phyloP scores from a whole-genome alignment of 2,113 vertebrate species.

The Sceloporus tristichus region DNA sequence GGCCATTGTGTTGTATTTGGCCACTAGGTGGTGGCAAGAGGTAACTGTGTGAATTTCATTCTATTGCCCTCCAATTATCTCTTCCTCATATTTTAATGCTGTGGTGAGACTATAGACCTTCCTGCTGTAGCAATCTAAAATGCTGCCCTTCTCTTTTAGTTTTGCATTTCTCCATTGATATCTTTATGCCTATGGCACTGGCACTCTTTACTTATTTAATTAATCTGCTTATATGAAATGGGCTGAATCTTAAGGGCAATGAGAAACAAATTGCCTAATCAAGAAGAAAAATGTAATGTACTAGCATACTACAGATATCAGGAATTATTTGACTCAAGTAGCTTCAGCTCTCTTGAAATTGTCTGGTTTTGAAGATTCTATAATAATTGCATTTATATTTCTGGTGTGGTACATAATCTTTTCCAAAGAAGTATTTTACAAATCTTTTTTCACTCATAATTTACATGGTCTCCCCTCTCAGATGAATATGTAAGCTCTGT shows the following conservation, averaged over 20 bases:
- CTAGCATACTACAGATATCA: background rate
- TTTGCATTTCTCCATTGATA: background rate
- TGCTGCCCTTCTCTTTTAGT: background rate
- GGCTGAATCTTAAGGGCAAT: background rate
- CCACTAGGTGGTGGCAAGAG: constrained; percentile 1
- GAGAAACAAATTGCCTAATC: background rate
- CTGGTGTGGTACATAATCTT: background rate
- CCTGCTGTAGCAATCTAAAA: background rate
- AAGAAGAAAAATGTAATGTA: background rate
- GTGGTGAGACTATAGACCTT: background rate
- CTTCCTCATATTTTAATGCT: background rate
- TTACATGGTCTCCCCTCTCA: background rate
- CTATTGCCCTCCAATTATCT: background rate
- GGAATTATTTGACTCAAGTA: background rate
- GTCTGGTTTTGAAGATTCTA: constrained; percentile 13
- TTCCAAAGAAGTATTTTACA: background rate
- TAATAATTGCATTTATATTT: rapidly evolving
- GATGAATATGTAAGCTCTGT: constrained; percentile 31
- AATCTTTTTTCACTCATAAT: background rate
- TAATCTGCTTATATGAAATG: background rate
- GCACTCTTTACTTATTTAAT: background rate
- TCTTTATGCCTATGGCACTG: background rate
- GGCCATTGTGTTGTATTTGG: background rate
- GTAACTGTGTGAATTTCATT: background rate
- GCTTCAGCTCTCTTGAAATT: background rate